phyloP scores from a whole-genome alignment of 2,797 vertebrate genomes.

The Myotis findleyi region DNA sequence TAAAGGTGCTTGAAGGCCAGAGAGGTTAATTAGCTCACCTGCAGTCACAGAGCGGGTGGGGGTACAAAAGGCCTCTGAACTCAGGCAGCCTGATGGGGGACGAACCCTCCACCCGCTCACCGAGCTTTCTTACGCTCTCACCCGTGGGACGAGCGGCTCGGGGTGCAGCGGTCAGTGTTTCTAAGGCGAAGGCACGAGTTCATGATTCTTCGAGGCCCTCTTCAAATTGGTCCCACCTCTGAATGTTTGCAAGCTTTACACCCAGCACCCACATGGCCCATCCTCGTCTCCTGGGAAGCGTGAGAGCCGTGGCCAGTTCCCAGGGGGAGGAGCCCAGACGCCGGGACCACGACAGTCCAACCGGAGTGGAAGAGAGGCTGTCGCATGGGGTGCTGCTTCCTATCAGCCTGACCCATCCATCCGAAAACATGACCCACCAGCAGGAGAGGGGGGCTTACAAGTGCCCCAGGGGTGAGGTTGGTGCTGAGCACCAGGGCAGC shows the following conservation, averaged over 20 bases:
- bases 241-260: neutral
- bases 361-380: neutral
- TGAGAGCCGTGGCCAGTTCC: neutral
- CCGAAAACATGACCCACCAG: neutral
- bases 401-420: neutral
- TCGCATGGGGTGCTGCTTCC: neutral
- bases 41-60: neutral
- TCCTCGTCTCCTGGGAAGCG: neutral
- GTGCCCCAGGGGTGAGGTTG: neutral
- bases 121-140: neutral
- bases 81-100: neutral
- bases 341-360: neutral
- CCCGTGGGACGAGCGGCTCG: accelerated
- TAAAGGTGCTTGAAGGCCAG: neutral
- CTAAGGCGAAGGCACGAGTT: neutral
- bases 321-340: neutral
- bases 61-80: neutral
- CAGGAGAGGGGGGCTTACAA: neutral
- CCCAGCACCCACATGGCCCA: neutral
- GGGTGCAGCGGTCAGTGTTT: neutral
- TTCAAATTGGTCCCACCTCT: neutral
- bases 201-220: neutral
- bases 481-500: too few relatives aligned
- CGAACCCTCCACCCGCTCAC: neutral
- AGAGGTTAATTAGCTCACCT: neutral